A percentile compares a stretch with the other conserved stretches of the same genome.
phyloP scores from a whole-genome alignment of 1,140 invertebrate genomes.

The Pseudobourletiella spinata region DNA sequence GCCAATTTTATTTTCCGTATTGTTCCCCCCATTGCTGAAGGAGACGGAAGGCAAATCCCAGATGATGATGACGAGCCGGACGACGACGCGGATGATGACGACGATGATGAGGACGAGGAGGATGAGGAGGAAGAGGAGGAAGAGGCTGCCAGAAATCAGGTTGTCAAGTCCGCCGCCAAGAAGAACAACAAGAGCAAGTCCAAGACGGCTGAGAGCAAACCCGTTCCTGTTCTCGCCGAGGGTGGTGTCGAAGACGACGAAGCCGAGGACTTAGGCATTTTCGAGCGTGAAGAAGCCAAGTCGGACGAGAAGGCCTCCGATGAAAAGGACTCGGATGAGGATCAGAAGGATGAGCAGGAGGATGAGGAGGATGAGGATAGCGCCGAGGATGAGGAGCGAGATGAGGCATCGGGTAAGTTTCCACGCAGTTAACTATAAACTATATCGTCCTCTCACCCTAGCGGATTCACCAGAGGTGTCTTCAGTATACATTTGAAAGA shows the following conservation, averaged over 20 bases:
- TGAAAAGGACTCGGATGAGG: slow-evolving; percentile 30
- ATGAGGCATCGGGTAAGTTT: slow-evolving; percentile 17
- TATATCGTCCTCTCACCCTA: background rate
- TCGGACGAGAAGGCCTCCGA: slow-evolving; percentile 20
- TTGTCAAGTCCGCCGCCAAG: background rate
- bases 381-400: slow-evolving; percentile 20
- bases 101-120: slow-evolving; percentile 33
- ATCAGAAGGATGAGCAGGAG: slow-evolving; percentile 24
- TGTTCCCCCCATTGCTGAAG: too few species aligned
- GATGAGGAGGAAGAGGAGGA: slow-evolving; percentile 31
- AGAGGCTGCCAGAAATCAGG: slow-evolving; percentile 14
- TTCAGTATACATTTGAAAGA: too few species aligned
- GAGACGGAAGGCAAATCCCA: slow-evolving; percentile 21
- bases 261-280: slow-evolving; percentile 34
- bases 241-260: slow-evolving; percentile 35
- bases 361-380: slow-evolving; percentile 23
- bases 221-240: slow-evolving; percentile 29
- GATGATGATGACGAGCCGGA: slow-evolving; percentile 26
- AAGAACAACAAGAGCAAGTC: slow-evolving; percentile 14
- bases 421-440: too few species aligned
- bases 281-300: slow-evolving; percentile 16
- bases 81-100: slow-evolving; percentile 28
- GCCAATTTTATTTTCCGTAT: background rate
- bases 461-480: background rate
- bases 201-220: slow-evolving; percentile 17